Percentiles rank a stretch among this genome's conserved stretches.
These are phyloP conservation scores for Rallus crepitans DNA, from an alignment of 2,797 vertebrate genomes.

Conservation along the genomic window DNA sequence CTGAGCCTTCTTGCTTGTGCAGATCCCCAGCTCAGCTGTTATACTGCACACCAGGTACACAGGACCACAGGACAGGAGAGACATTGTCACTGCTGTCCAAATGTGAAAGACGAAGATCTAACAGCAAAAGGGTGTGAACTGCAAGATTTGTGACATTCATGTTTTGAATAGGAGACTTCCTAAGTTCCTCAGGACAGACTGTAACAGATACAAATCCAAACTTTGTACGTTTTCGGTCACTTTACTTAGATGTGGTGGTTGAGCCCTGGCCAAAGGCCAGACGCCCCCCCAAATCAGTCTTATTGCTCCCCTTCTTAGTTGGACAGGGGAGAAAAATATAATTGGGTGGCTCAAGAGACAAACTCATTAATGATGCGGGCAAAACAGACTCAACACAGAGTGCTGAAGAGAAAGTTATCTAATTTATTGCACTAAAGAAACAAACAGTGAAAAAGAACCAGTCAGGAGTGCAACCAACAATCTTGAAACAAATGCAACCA, in stretches of 20 bases:
- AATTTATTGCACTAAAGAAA: no score
- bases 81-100: not conserved
- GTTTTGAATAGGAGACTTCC: not conserved
- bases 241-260: not conserved
- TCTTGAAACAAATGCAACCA: no score
- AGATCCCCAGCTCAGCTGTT: not conserved
- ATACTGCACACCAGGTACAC: not conserved
- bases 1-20: not conserved
- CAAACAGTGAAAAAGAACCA: no score
- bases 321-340: no score
- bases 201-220: not conserved
- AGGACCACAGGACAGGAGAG: not conserved
- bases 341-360: no score
- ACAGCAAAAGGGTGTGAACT: not conserved
- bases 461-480: no score
- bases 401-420: no score
- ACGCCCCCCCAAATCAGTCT: no score
- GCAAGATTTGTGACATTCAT: not conserved
- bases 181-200: not conserved
- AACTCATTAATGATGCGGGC: no score
- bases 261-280: no score
- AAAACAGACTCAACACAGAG: no score
- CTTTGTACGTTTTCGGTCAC: not conserved
- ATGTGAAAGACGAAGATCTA: not conserved
- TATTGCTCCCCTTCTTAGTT: no score